Conservation (phyloP, 2,113 vertebrate genomes). For the Thalassoma bifasciatum region DNA sequence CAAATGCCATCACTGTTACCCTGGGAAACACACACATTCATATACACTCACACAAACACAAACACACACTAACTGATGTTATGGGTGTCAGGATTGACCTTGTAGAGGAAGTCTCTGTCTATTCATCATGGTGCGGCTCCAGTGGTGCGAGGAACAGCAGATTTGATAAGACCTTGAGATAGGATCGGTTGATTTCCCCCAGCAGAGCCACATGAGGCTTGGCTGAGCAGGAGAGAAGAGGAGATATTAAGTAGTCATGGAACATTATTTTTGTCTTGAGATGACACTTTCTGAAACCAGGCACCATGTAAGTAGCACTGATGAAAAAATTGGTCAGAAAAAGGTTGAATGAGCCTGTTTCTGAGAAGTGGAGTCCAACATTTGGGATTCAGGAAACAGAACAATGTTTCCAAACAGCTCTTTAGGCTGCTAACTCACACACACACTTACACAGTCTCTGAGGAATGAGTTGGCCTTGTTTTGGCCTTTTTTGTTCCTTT, state of each 20-base stretch:
- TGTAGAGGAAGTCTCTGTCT: conserved; percentile 62
- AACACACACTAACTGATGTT: background rate
- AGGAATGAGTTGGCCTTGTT: background rate
- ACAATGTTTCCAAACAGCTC: too few species aligned
- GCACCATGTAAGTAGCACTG: too few species aligned
- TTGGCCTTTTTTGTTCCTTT: background rate
- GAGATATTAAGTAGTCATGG: background rate
- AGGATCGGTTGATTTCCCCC: conserved; percentile 13
- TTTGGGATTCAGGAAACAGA: too few species aligned
- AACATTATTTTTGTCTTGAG: background rate
- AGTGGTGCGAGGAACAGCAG: conserved; percentile 30
- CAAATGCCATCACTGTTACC: conserved; percentile 25
- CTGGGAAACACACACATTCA: conserved; percentile 12
- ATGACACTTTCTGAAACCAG: too few species aligned
- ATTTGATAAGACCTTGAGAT: conserved; percentile 55
- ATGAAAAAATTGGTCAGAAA: too few species aligned
- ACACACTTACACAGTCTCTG: background rate
- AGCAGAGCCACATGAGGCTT: background rate
- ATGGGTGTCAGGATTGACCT: conserved; percentile 54
- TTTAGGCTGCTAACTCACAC: conserved; percentile 1
- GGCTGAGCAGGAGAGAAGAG: background rate
- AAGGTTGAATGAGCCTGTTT: too few species aligned
- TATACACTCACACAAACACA: conserved; percentile 1
- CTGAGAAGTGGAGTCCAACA: too few species aligned
- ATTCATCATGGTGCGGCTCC: conserved; percentile 56